Base-by-base conservation (phyloP, 92 coral and sea anemone genomes). In the Anthopleura xanthogrammica region DNA sequence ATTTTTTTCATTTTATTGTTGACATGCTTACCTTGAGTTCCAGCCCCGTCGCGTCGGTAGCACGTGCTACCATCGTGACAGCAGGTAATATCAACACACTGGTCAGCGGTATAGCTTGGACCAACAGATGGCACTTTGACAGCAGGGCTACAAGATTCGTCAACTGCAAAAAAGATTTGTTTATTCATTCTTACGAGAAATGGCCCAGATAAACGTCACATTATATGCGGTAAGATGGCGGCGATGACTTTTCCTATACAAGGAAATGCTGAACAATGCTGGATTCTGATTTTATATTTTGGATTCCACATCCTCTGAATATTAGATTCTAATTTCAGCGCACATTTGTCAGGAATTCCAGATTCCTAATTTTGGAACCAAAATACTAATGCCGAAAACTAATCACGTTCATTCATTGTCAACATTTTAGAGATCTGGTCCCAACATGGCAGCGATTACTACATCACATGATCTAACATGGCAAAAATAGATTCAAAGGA, bases 11-110 rank as follows among this genome's bases (percentile, higher is more conserved):
- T 22, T 68, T 17, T 3, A 68, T 8, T 3, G 16, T 2, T 20
- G 39, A 68, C 6, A 19, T 43, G 60, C 88, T 43, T 79, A 89
- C 92, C 84, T 74, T 48, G 40, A 39, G 10, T 50, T 39, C 92
- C 79, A 1, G 1, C 80, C 12, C 87, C 89, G 43, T 89, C 89
- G 20, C 66, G 50, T 52, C 79, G 41, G 55, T 70, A 82, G 77
- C 93, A 90, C 60, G 41, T 3, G 54, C 54, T 54, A 5, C 52
- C 90, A 1, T 36, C 14, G 66, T 79, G 83, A 57, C 93, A 90
- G 55, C 85, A 86, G 7, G 88, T 90, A 20, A 83, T 24, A 0
- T 7, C 0, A 0, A 6, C 0, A 60, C 93, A 90, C 19, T 76
- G 71, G 16, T 6, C 22, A 60, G 17, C 39, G 7, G 72, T 57